Evolutionary conservation across 2,888 invertebrate species (phyloP).

Genomic region (Ceramica pisi): DNA sequence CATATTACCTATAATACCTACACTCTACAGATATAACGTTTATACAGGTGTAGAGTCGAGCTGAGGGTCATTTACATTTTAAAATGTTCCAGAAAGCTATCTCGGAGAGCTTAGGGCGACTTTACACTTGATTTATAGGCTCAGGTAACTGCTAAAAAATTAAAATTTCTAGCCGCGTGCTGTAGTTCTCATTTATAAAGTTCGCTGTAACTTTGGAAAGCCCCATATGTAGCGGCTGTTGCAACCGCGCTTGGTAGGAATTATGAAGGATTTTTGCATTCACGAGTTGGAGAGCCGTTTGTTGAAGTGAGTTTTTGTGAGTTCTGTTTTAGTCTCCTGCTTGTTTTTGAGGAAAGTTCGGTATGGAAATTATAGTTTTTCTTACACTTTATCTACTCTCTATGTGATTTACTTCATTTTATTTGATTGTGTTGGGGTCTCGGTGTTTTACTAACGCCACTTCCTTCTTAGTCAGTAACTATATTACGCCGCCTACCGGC

Average conservation of each 20-base stretch:
- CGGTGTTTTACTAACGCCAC: too few relatives aligned
- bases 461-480: too few relatives aligned
- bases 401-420: neutral
- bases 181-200: slow-evolving; percentile 76
- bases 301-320: neutral
- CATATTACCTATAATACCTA: slow-evolving; percentile 34
- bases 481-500: too few relatives aligned
- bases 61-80: slow-evolving; percentile 87
- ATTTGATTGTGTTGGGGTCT: neutral
- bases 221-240: slow-evolving; percentile 73
- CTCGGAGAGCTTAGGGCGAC: slow-evolving; percentile 86
- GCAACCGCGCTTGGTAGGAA: slow-evolving; percentile 22
- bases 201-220: slow-evolving; percentile 74
- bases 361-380: neutral
- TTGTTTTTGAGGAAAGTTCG: neutral
- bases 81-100: slow-evolving; percentile 86
- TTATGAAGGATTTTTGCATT: slow-evolving; percentile 12
- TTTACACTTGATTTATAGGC: slow-evolving; percentile 89
- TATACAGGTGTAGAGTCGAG: slow-evolving; percentile 69
- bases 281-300: neutral
- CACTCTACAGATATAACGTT: slow-evolving; percentile 13
- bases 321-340: neutral
- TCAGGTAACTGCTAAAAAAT: slow-evolving; percentile 89
- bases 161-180: slow-evolving; percentile 82
- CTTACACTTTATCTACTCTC: neutral